Base-by-base conservation (phyloP, 2,888 invertebrate genomes). In the Nomada ferruginata region DNA sequence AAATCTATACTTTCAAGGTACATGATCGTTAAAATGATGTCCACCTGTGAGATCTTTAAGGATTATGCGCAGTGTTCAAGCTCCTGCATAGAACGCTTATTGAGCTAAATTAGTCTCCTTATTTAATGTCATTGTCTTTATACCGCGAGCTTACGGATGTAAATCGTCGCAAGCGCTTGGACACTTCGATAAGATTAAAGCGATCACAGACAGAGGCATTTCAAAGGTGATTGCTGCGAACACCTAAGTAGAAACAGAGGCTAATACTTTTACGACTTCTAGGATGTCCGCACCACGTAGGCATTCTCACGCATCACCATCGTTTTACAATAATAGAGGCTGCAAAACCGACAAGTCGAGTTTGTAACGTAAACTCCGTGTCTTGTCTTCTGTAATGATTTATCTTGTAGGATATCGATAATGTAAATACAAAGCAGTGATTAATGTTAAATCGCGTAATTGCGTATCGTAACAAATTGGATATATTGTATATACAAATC, bases 1-100 rank as follows among this genome's bases (percentile, higher is more conserved):
- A 93, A 93, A 90, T 92, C 91, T 92, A 93, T 93, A 93, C 92
- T 93, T 93, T 93, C 92, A 93, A 93, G 93, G 93, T 93, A 93
- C 93, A 93, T 90, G 90, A 92, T 93, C 92, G 89, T 92, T 92
- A 93, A 91, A 92, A 91, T 92, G 90, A 74, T 91, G 89, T 91
- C 90, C 91, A 91, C 89, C 91, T 92, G 92, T 93, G 93, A 93
- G 91, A 92, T 92, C 91, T 91, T 92, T 89, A 89, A 91, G 89
- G 84, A 91, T 92, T 91, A 90, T 91, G 86, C 91, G 91, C 90
- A 92, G 90, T 90, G 90, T 91, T 91, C 90, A 90, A 90, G 85
- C 87, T 90, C 86, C 87, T 85, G 89, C 90, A 86, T 79, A 72
- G 89, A 87, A 85, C 82, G 60, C 47, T 44, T 57, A 66, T 87